These are phyloP conservation scores for Mythimna loreyi DNA, from an alignment of 2,888 invertebrate genomes.

Conservation along the genomic window DNA sequence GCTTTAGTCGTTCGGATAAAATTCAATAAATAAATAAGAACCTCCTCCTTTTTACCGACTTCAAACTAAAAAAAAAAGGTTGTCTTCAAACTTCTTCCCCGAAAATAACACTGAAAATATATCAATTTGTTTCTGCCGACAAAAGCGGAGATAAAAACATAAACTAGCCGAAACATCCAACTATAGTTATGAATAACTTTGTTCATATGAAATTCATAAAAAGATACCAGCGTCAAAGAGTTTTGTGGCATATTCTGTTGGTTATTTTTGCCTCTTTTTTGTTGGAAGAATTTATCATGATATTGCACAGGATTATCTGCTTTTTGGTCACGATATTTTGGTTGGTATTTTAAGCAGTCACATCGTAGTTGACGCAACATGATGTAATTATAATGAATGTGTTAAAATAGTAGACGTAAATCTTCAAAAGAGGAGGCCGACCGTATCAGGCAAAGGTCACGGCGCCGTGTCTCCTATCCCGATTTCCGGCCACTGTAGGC, in stretches of 20 bases:
- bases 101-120: neutral
- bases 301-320: neutral
- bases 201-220: conserved; percentile 60
- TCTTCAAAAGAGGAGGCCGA: too few species aligned
- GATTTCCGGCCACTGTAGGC: too few species aligned
- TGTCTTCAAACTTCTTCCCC: neutral
- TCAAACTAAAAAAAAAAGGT: too few species aligned
- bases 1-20: too few species aligned
- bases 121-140: conserved; percentile 13
- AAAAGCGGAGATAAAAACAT: conserved; percentile 37
- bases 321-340: neutral
- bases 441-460: too few species aligned
- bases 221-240: conserved; percentile 50
- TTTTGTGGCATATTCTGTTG: conserved; percentile 28
- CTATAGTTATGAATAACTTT: conserved; percentile 50
- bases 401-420: too few species aligned
- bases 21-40: too few species aligned
- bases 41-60: neutral
- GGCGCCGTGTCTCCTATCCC: too few species aligned
- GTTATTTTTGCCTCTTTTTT: conserved; percentile 34
- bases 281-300: conserved; percentile 25
- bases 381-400: too few species aligned
- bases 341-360: neutral
- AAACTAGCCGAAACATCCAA: conserved; percentile 35
- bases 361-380: too few species aligned